These are phyloP conservation scores for Chelmon rostratus DNA, from an alignment of 2,797 vertebrate genomes.

Conservation along the genomic window DNA sequence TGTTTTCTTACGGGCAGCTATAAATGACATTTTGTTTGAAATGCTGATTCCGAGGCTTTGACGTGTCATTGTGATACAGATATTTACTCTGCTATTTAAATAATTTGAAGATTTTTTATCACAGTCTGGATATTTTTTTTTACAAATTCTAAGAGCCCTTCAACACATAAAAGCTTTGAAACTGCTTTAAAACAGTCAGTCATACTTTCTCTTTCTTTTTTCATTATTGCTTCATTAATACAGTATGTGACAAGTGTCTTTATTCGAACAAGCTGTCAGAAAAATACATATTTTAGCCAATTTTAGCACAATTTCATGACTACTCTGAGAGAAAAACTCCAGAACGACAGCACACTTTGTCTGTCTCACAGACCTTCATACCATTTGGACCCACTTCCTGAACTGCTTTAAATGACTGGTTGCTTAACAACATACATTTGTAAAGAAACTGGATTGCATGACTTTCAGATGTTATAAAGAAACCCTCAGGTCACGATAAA, in stretches of 20 bases:
- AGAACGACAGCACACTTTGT: no score
- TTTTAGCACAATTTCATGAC: neutral
- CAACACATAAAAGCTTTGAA: neutral
- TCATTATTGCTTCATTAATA: neutral
- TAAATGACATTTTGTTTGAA: neutral
- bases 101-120: neutral
- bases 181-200: neutral
- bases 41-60: slow-evolving; percentile 2
- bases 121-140: no score
- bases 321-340: slow-evolving; percentile 3
- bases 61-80: neutral
- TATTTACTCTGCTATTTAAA: neutral
- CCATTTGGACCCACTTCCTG: neutral
- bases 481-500: neutral
- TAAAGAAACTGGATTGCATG: slow-evolving; percentile 17
- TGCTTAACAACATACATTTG: slow-evolving; percentile 12
- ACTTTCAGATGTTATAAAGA: slow-evolving; percentile 2
- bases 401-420: neutral
- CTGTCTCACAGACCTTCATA: neutral
- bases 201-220: neutral
- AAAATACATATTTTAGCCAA: neutral
- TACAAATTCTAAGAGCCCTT: neutral
- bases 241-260: neutral
- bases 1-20: neutral
- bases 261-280: neutral